Evolutionary conservation across 2,888 invertebrate species (phyloP), one percentile per base, ranked within the genome.

Genomic region (Lasioglossum calceatum): DNA sequence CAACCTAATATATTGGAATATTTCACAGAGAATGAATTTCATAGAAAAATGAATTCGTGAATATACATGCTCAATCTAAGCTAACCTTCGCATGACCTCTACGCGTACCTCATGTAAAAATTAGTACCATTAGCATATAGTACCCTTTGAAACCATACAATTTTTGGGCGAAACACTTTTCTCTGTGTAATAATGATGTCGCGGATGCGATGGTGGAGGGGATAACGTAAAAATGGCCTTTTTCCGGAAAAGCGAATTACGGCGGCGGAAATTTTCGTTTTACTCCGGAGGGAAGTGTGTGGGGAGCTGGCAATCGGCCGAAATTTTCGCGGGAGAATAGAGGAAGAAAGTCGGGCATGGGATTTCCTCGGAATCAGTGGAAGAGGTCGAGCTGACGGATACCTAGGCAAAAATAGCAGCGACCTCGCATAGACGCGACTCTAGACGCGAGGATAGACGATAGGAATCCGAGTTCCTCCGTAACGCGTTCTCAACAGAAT

Each of bases 361-460:
- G 81, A 86, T 85, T 85, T 85, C 85, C 85, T 79, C 64, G 89
- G 87, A 88, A 86, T 84, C 84, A n/a, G 75, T 86, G 79, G 89
- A 76, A 86, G 88, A 86, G 80, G 72, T 75, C 67, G 79, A 86
- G 79, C 86, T 83, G 77, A 88, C 67, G 87, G 82, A 88, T 89
- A 79, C 75, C 81, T 76, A 85, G 47, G 80, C 81, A 81, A 87
- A 82, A 89, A 86, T 87, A 87, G 88, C 82, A 77, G 78, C 81
- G 89, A 79, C 80, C 82, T 89, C 82, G 85, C 75, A 73, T 84
- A 86, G 86, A 87, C 86, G 86, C 72, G 82, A 72, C 72, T 77
- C 86, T 87, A 87, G 87, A 87, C 87, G 70, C 76, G 64, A 86
- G 76, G 79, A 78, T 81, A 80, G 86, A 86, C 84, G 67, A 50